Base-by-base conservation (phyloP, 2,113 vertebrate species). In the Aegithalos caudatus region DNA sequence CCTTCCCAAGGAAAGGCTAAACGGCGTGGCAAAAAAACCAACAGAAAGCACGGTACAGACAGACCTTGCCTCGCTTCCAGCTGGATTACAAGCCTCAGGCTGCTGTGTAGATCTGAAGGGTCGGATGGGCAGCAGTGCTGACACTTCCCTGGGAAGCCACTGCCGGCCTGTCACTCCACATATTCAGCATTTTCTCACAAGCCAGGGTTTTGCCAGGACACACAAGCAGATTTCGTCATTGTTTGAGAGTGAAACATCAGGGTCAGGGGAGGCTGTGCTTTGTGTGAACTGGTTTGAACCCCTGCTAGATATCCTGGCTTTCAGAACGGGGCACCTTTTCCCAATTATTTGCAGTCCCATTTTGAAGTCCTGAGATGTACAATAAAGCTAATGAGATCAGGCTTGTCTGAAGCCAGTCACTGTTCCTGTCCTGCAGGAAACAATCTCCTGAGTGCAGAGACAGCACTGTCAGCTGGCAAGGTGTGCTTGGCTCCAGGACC, bases 111-210 rank as follows among this genome's bases (percentile, higher is more conserved):
- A 62, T 91, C 81, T 94, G 56, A 60, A 74, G 73, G 33, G 61
- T 28, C 2, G 2, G 56, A 78, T 62, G 81, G 72, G 35, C 51
- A 86, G 47, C n/a, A 31, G 69, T 20, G 47, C 44, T 94, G 92
- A 81, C 78, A 51, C 80, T 91, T 89, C 72, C 71, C 64, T 70
- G 45, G 61, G 76, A 94, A 92, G 60, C 42, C 72, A 51, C 73
- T 0, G 7, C 44, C 1, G 0, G 20, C 69, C 70, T 91, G 81
- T 87, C 78, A 79, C 53, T 90, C 65, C 57, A n/a, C 37, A 89
- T 74, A 73, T n/a, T 64, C 81, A 76, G 81, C 37, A n/a, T 78
- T 84, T 95, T 92, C 50, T 84, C 71, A 85, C 44, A 90, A 86
- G 74, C 28, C 48, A 65, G 87, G 64, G 89, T 83, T 94, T 73